These are phyloP conservation scores for Andricus grossulariae DNA, from an alignment of 1,140 invertebrate species.

Conservation along the genomic window DNA sequence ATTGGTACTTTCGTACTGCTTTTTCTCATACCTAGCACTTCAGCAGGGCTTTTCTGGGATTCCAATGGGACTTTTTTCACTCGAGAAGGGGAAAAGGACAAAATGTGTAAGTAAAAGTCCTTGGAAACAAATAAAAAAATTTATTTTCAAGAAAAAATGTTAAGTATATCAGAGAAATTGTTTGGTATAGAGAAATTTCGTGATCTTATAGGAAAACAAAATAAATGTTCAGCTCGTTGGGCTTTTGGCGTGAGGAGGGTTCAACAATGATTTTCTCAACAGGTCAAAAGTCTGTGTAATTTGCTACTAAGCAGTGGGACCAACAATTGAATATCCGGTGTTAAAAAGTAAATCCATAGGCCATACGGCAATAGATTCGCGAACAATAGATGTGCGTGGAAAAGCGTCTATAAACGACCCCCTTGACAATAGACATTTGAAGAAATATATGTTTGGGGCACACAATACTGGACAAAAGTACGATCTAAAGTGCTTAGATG, in stretches of 20 bases:
- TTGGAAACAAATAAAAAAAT: neutral
- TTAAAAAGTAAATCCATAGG: constrained; percentile 28
- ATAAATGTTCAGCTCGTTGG: too few species aligned
- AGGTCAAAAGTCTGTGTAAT: constrained; percentile 29
- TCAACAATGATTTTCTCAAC: constrained; percentile 9
- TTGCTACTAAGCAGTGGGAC: neutral
- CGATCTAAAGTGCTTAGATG: constrained; percentile 17
- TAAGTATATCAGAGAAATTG: too few species aligned
- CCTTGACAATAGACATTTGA: constrained; percentile 29
- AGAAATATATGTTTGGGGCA: constrained; percentile 10
- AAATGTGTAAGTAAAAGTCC: constrained; percentile 31
- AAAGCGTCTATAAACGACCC: constrained; percentile 22
- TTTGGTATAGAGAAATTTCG: too few species aligned
- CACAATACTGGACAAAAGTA: constrained; percentile 25
- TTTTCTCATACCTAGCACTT: too few species aligned
- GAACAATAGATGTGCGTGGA: neutral
- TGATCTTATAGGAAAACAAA: too few species aligned
- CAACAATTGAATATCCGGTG: constrained; percentile 29
- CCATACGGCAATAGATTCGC: neutral
- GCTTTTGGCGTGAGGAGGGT: neutral
- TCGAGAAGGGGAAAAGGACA: constrained; percentile 35
- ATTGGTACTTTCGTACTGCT: too few species aligned
- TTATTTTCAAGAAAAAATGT: neutral
- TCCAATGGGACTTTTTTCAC: too few species aligned
- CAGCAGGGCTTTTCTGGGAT: too few species aligned